These are phyloP conservation scores for Allygus modestus DNA, from an alignment of 2,888 invertebrate species.

Conservation along the genomic window DNA sequence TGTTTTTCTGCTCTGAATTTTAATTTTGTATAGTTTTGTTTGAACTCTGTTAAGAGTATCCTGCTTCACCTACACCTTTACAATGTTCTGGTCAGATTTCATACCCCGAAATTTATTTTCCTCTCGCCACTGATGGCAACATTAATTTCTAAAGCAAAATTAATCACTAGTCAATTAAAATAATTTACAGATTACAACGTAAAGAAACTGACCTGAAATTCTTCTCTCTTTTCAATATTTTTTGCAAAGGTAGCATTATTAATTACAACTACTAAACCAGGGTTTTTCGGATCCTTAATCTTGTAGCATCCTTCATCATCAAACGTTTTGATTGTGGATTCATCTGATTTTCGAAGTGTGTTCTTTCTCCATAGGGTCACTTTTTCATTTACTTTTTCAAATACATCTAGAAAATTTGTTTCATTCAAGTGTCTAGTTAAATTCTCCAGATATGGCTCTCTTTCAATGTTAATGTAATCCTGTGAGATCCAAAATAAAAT, in stretches of 20 bases:
- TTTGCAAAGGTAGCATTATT: neutral
- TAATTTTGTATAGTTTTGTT: too few species aligned
- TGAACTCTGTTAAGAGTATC: too few species aligned
- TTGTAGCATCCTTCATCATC: neutral
- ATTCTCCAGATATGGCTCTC: neutral
- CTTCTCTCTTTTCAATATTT: constrained; percentile 11
- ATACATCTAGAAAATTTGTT: neutral
- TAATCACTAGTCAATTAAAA: too few species aligned
- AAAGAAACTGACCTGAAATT: constrained; percentile 17
- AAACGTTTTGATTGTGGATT: neutral
- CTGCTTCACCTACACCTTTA: too few species aligned
- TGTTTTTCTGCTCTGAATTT: too few species aligned
- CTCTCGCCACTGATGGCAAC: too few species aligned
- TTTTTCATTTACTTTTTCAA: neutral
- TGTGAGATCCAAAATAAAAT: constrained; percentile 27
- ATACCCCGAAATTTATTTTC: too few species aligned
- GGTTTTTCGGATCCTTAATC: neutral
- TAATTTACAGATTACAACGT: too few species aligned
- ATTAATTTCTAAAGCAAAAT: too few species aligned
- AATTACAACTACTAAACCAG: constrained; percentile 2
- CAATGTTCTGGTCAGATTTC: too few species aligned
- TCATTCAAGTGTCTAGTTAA: neutral
- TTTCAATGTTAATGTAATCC: neutral
- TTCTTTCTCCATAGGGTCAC: neutral
- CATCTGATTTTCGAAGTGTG: neutral